These are phyloP conservation scores for Gopherus evgoodei DNA, from an alignment of 2,113 vertebrate species.

Conservation along the genomic window DNA sequence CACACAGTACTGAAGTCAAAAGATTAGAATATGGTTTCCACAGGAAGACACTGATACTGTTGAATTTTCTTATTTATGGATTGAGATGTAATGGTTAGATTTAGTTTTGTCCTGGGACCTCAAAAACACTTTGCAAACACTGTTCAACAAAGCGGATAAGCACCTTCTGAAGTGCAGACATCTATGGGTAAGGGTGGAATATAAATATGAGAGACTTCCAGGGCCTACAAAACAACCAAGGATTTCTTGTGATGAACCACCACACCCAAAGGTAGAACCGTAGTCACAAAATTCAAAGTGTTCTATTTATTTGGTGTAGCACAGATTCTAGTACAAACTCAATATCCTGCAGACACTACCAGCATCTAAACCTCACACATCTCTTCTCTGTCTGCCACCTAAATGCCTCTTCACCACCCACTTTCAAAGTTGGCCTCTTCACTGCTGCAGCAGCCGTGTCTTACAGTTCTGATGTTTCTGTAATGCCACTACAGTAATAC, in stretches of 20 bases:
- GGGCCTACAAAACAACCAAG: neutral
- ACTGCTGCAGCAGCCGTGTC: neutral
- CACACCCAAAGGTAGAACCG: accelerated
- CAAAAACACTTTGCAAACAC: neutral
- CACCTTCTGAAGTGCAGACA: neutral
- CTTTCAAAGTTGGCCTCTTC: neutral
- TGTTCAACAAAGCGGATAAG: neutral
- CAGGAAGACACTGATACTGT: neutral
- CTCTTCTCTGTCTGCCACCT: neutral
- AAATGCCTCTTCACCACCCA: neutral
- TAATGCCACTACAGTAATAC: neutral
- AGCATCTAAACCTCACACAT: accelerated
- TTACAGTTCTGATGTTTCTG: neutral
- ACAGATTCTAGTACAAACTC: neutral
- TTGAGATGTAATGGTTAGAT: neutral
- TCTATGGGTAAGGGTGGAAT: neutral
- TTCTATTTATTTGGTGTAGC: neutral
- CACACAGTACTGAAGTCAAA: neutral
- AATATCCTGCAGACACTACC: neutral
- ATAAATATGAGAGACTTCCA: neutral
- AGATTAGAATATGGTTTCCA: neutral
- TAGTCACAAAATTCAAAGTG: accelerated
- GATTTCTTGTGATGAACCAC: neutral
- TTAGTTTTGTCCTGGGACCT: neutral
- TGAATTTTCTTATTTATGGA: too few species aligned